Evolutionary conservation across 2,888 invertebrate species (phyloP).

Genomic region (Mesopsocus fuscifrons): DNA sequence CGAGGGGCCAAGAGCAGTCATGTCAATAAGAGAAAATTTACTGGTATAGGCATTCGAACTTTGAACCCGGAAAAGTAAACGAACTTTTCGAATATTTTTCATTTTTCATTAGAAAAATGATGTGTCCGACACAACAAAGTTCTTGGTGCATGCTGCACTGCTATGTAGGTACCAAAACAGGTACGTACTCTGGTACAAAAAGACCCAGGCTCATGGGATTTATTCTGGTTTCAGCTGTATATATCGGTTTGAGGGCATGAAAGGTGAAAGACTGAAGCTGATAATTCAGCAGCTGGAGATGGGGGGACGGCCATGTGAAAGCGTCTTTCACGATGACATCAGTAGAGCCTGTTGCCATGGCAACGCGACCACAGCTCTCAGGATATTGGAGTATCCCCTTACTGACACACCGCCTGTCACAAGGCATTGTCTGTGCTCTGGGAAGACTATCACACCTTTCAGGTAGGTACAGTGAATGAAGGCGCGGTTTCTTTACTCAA

Average conservation of each 20-base stretch:
- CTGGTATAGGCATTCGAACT: too few species aligned
- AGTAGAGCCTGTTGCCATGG: constrained; percentile 52
- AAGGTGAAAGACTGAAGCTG: constrained; percentile 59
- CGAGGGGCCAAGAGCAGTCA: too few species aligned
- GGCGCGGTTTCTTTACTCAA: too few species aligned
- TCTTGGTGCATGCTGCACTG: too few species aligned
- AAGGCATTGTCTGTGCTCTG: constrained; percentile 61
- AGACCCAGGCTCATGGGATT: constrained; percentile 3
- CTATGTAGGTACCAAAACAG: too few species aligned
- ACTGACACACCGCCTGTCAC: constrained; percentile 46
- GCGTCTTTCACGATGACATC: constrained; percentile 40
- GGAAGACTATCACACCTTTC: constrained; percentile 15
- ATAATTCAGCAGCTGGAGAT: constrained; percentile 53
- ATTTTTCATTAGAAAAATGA: constrained; percentile 14
- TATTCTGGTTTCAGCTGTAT: constrained; percentile 41
- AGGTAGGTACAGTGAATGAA: constrained; percentile 16
- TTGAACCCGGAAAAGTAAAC: too few species aligned
- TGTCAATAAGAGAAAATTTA: too few species aligned
- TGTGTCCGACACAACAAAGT: too few species aligned
- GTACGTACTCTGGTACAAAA: constrained; percentile 1
- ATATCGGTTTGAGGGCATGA: constrained; percentile 71
- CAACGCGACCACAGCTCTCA: constrained; percentile 45
- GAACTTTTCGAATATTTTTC: constrained; percentile 3
- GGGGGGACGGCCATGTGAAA: constrained; percentile 34
- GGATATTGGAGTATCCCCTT: constrained; percentile 63